phyloP scores from a whole-genome alignment of 2,888 invertebrate species.

The Prenolepis imparis region DNA sequence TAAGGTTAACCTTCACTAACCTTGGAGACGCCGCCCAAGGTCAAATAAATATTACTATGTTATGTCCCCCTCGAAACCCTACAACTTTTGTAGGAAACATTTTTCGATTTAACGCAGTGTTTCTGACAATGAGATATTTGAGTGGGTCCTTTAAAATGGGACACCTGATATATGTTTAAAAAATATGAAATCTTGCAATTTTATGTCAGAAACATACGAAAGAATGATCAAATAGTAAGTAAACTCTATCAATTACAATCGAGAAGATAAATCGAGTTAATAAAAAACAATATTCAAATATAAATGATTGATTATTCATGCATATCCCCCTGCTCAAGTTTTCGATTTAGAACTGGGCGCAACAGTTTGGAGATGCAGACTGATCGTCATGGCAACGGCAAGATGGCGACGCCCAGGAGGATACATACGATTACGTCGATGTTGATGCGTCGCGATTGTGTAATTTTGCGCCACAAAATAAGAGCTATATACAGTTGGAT shows the following conservation, averaged over 20 bases:
- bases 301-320: not conserved
- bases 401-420: conserved; percentile 44
- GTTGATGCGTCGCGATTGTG: not conserved
- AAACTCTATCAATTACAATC: not conserved
- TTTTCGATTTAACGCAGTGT: too few relatives aligned
- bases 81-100: too few relatives aligned
- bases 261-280: not conserved
- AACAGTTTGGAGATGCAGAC: not conserved
- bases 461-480: not conserved
- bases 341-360: not conserved
- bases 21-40: too few relatives aligned
- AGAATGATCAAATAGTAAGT: not conserved
- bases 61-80: too few relatives aligned
- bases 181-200: too few relatives aligned
- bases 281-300: not conserved
- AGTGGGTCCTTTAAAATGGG: too few relatives aligned
- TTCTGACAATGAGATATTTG: too few relatives aligned
- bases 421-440: not conserved
- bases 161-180: too few relatives aligned
- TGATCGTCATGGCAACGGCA: conserved; percentile 51
- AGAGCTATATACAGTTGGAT: not conserved
- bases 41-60: too few relatives aligned
- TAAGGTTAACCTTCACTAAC: too few relatives aligned
- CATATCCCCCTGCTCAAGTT: too few relatives aligned
- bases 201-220: not conserved